Base-by-base conservation (phyloP, 2,113 vertebrate genomes). In the Centropus unirufus region DNA sequence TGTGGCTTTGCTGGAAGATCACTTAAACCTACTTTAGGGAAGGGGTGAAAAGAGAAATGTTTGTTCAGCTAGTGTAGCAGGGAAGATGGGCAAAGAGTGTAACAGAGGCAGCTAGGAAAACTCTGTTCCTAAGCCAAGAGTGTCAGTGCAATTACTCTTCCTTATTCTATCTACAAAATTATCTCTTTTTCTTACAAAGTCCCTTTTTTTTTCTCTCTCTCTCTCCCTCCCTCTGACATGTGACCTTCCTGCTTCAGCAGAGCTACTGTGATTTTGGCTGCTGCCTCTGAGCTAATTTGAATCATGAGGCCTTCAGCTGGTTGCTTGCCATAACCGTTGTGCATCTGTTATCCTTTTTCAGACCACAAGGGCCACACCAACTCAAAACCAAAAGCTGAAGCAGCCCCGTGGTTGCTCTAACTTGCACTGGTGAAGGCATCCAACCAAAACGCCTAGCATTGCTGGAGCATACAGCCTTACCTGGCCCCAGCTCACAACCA, bases 401-500 rank as follows among this genome's bases (percentile, higher is more conserved):
- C 52, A 57, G 47, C 21, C 7, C 62, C 3, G 0, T 26, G 6
- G 8, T 47, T 4, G 2, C 54, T 52, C 20, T 16, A 3, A 10
- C 15, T n/a, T 66, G 32, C 26, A 23, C 19, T 49, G 22, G 9
- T 36, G 44, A 82, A 82, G 47, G 19, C 11, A 36, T 32, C 20
- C 6, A 52, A 62, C 39, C 0, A 0, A 40, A 68, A 74, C 70
- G 23, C 9, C 12, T 36, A 46, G 47, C 8, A 12, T 4, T 75
- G 16, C 57, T 51, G 29, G 27, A 59, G 13, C 78, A 66, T 27
- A 59, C 36, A 63, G 42, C 30, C 20, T 4, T 58, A 0, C 29
- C 17, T 67, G 24, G 47, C 6, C 17, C 9, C 29, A 21, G 34
- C 18, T 67, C 49, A 61, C 34, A 64, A 69, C 34, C 11, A 81